Conservation (phyloP, 2,888 invertebrate genomes). For the Rhagonycha lutea region DNA sequence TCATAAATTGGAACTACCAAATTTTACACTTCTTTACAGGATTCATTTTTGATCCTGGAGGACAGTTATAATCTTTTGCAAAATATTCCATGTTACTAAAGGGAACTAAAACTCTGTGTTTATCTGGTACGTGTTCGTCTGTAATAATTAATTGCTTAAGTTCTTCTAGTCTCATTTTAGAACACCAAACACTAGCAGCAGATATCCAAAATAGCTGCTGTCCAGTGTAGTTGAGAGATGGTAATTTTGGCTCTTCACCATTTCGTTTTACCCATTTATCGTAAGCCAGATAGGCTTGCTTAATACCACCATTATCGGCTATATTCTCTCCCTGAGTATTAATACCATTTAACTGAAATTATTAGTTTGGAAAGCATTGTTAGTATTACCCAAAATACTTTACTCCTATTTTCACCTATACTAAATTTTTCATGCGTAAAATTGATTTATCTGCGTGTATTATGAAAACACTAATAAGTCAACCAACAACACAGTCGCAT, state of each 20-base stretch:
- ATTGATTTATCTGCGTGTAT: background rate
- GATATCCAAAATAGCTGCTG: constrained; percentile 64
- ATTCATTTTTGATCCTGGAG: constrained; percentile 63
- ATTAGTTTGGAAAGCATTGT: constrained; percentile 67
- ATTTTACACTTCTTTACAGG: constrained; percentile 64
- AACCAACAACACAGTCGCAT: too few species aligned
- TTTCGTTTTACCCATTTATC: constrained; percentile 47
- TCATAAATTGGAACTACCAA: constrained; percentile 56
- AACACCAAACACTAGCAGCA: constrained; percentile 66
- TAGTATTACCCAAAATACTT: constrained; percentile 50
- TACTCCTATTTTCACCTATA: background rate
- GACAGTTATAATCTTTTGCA: constrained; percentile 65
- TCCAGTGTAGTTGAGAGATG: constrained; percentile 50
- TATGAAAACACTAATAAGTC: too few species aligned
- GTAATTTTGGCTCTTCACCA: constrained; percentile 47
- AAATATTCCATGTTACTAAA: constrained; percentile 65
- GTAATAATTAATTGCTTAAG: constrained; percentile 48
- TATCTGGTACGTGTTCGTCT: constrained; percentile 56
- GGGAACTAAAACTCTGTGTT: constrained; percentile 64
- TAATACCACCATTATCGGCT: constrained; percentile 92
- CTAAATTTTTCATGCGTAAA: background rate
- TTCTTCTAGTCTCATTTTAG: constrained; percentile 50
- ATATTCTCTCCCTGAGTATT: constrained; percentile 94
- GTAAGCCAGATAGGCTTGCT: constrained; percentile 72
- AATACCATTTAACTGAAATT: constrained; percentile 79